These are phyloP conservation scores for Alentia gelatinosa DNA, from an alignment of 2,888 invertebrate genomes.

Conservation along the genomic window DNA sequence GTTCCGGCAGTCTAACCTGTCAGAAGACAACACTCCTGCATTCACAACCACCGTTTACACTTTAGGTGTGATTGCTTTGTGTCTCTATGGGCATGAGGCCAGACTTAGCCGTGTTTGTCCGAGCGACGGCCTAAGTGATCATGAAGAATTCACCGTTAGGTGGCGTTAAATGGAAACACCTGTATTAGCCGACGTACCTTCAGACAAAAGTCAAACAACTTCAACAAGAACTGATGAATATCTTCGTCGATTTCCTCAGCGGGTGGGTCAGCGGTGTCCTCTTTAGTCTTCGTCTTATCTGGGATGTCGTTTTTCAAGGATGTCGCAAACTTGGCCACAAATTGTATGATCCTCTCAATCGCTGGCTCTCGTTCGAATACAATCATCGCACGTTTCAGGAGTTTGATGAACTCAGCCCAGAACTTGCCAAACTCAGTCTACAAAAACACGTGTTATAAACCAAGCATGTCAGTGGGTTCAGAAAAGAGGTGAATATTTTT, in stretches of 20 bases:
- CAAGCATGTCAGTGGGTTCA: neutral
- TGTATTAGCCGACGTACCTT: constrained; percentile 68
- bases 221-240: constrained; percentile 82
- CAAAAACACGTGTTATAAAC: constrained; percentile 66
- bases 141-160: too few relatives aligned
- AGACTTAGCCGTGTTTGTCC: too few relatives aligned
- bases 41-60: too few relatives aligned
- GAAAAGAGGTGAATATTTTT: neutral
- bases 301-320: constrained; percentile 80
- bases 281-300: constrained; percentile 30
- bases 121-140: too few relatives aligned
- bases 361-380: constrained; percentile 86
- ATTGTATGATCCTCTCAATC: constrained; percentile 86
- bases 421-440: constrained; percentile 84
- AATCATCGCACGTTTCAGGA: constrained; percentile 85
- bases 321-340: constrained; percentile 87
- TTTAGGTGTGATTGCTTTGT: too few relatives aligned
- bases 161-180: too few relatives aligned
- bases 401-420: constrained; percentile 85
- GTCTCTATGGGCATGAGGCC: too few relatives aligned
- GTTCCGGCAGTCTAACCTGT: too few relatives aligned
- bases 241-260: constrained; percentile 80
- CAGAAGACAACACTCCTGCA: too few relatives aligned
- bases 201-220: constrained; percentile 83
- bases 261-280: constrained; percentile 22